Evolutionary conservation across 2,797 vertebrate species (phyloP).

Genomic region (Cirrhinus mrigala): DNA sequence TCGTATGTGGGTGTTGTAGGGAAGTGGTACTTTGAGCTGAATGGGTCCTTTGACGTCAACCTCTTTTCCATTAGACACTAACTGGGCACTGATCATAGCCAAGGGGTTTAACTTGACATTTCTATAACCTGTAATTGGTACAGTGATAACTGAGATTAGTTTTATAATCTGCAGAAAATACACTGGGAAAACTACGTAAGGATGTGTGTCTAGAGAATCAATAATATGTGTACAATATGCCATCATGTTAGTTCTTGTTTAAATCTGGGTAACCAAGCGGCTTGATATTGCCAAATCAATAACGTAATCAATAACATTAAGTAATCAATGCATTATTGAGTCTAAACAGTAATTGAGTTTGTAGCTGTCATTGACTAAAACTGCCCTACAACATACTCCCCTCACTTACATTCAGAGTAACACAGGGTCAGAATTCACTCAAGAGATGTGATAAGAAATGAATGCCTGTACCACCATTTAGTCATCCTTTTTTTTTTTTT

Average conservation of each 20-base stretch:
- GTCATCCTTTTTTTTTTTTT: background rate
- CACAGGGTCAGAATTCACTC: background rate
- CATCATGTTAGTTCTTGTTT: background rate
- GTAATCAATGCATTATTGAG: conserved; percentile 5
- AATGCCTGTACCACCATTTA: background rate
- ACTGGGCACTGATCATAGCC: conserved; percentile 83
- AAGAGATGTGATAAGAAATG: background rate
- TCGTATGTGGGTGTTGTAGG: conserved; percentile 71
- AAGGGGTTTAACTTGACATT: conserved; percentile 85
- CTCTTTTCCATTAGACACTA: conserved; percentile 83
- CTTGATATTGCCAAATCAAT: conserved; percentile 34
- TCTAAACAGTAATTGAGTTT: conserved; percentile 11
- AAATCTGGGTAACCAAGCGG: background rate
- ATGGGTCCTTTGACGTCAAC: conserved; percentile 87
- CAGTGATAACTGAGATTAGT: background rate
- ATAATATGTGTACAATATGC: background rate
- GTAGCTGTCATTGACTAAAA: conserved; percentile 9
- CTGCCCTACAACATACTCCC: background rate
- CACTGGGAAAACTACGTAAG: background rate
- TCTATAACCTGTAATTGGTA: conserved; percentile 78
- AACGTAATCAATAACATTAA: conserved; percentile 18
- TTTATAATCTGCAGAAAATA: background rate
- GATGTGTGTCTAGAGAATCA: background rate
- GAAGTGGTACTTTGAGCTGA: conserved; percentile 87
- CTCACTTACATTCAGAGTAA: conserved; percentile 6